Evolutionary conservation across 2,888 invertebrate genomes (phyloP).

Genomic region (Rhagophthalmus giganteus): DNA sequence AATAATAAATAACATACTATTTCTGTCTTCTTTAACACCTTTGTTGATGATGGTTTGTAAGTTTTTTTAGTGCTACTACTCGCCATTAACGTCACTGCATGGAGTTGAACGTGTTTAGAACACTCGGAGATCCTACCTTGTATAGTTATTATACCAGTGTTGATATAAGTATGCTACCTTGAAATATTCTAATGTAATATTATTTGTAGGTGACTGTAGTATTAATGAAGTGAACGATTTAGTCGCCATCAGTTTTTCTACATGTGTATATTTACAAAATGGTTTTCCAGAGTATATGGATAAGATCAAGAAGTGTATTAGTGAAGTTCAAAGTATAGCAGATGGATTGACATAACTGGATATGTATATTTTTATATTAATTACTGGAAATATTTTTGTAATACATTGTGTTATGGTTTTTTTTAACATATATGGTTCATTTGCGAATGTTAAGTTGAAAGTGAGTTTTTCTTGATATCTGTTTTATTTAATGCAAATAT

Average conservation of each 20-base stretch:
- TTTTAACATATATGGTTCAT: no score
- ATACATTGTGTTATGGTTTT: no score
- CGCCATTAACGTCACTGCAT: slow-evolving; percentile 4
- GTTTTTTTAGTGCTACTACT: not conserved
- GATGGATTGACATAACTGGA: no score
- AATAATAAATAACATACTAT: no score
- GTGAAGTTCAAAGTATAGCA: slow-evolving; percentile 32
- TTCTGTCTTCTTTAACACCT: no score
- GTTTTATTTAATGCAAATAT: no score
- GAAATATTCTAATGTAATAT: not conserved
- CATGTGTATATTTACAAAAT: slow-evolving; percentile 35
- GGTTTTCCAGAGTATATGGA: slow-evolving; percentile 26
- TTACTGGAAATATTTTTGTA: no score
- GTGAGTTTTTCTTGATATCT: no score
- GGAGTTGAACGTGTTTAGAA: no score
- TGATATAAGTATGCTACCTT: not conserved
- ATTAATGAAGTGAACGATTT: slow-evolving; percentile 24
- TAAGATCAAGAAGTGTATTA: slow-evolving; percentile 27
- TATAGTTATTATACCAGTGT: slow-evolving; percentile 37
- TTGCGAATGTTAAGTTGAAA: no score
- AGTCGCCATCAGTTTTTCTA: slow-evolving; percentile 30
- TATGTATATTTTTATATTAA: no score
- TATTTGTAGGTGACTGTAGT: slow-evolving; percentile 14
- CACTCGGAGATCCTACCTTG: no score
- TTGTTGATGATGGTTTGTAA: not conserved